Conservation (phyloP, 2,888 invertebrate species). For the Rhogogaster chlorosoma region DNA sequence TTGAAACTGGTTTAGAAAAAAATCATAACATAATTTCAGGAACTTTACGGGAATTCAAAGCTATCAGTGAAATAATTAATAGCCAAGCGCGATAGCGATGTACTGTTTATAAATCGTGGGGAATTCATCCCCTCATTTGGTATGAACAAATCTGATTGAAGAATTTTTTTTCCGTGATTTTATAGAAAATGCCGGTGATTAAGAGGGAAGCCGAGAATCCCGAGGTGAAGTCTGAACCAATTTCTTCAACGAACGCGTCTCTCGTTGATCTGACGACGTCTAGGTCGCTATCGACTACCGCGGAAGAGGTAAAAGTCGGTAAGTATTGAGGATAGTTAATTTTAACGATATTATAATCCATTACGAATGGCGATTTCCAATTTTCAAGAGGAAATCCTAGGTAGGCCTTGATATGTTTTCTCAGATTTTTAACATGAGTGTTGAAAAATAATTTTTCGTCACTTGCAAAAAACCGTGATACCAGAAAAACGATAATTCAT, state of each 20-base stretch:
- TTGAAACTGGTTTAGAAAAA: neutral
- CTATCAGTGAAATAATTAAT: neutral
- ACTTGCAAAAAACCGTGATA: too few relatives aligned
- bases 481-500: neutral
- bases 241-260: constrained; percentile 52
- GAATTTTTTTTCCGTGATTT: constrained; percentile 53
- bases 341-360: neutral
- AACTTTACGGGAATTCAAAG: neutral
- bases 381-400: neutral
- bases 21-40: neutral
- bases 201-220: constrained; percentile 60
- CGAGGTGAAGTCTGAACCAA: constrained; percentile 51
- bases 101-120: neutral
- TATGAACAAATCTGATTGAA: constrained; percentile 32
- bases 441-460: neutral
- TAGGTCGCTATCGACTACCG: constrained; percentile 55
- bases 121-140: neutral
- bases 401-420: neutral
- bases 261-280: constrained; percentile 54
- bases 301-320: constrained; percentile 63
- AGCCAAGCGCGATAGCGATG: neutral
- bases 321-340: constrained; percentile 50
- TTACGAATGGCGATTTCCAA: neutral
- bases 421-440: neutral
- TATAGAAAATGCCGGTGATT: constrained; percentile 71